These are phyloP conservation scores for Neodiprion pinetum DNA, from an alignment of 1,140 invertebrate genomes.

Conservation along the genomic window DNA sequence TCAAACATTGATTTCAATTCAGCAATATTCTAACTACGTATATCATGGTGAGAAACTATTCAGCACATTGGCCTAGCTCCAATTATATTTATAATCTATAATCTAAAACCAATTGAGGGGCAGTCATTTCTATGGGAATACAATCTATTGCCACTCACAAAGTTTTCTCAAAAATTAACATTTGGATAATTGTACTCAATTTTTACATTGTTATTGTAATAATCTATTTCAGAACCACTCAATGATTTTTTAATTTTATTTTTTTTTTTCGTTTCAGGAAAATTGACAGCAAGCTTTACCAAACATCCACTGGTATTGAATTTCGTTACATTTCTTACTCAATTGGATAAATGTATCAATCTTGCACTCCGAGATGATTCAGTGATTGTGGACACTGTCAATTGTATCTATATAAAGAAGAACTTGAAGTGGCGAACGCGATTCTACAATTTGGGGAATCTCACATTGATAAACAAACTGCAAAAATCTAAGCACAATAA, in stretches of 20 bases:
- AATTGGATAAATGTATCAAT: conserved; percentile 51
- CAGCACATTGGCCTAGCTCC: not conserved
- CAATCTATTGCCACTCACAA: too few species aligned
- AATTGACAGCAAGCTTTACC: conserved; percentile 55
- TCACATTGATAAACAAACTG: conserved; percentile 32
- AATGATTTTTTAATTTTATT: conserved; percentile 25
- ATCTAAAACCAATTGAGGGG: too few species aligned
- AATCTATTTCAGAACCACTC: conserved; percentile 1
- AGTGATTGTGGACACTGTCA: conserved; percentile 25
- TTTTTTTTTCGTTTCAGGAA: conserved; percentile 49
- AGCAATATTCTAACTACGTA: conserved; percentile 49
- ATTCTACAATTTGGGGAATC: conserved; percentile 51
- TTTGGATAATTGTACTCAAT: too few species aligned
- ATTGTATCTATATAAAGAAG: conserved; percentile 34
- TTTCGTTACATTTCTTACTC: conserved; percentile 53
- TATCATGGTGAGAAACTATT: conserved; percentile 38
- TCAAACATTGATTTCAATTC: conserved; percentile 36
- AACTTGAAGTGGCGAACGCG: conserved; percentile 60
- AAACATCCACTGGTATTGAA: conserved; percentile 62
- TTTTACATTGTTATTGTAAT: not conserved
- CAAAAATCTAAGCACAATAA: conserved; percentile 34
- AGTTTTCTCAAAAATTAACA: too few species aligned
- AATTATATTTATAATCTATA: too few species aligned
- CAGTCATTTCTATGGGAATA: too few species aligned
- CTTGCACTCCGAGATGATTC: conserved; percentile 41